Base-by-base conservation (phyloP, 1,140 invertebrate genomes). In the Linepithema humile region DNA sequence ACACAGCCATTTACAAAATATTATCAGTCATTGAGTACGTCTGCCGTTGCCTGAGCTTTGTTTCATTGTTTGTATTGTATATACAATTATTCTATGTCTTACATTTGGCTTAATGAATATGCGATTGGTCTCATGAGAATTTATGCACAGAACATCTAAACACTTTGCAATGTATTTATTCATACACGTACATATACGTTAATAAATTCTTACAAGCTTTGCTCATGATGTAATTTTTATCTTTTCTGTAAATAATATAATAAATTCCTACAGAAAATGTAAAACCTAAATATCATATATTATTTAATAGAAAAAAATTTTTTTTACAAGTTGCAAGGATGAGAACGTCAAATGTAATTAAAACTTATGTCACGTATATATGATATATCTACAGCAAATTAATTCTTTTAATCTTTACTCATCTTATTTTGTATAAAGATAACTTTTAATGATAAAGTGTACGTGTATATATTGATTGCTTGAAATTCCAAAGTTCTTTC, bases 361-460 rank as follows among this genome's bases (percentile, higher is more conserved):
- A 43, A 12, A 45, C 38, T 62, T 75, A 48, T 75, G 35, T 17
- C 20, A 55, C 35, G 3, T 73, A 12, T 48, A 5, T 26, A 3
- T 3, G 7, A 15, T 72, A 59, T 45, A 72, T 70, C 15, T 53
- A 60, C 6, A 32, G 17, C 1, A 72, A 75, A 75, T 62, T 45
- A 75, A 62, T 62, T 75, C n/a, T 9, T 17, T 35, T 64, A 2
- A 15, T 45, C 38, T 23, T n/a, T 43, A 20, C 15, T 4, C 4
- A 45, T 20, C 7, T 45, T 75, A n/a, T 75, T 62, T 75, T 75
- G 17, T 9, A 20, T 3, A 17, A 50, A 77, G 59, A 64, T 65
- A 77, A 15, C 9, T 38, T 45, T 77, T 23, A 9, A 48, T n/a
- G 9, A 64, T 12, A 77, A 77, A 5, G 59, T 17, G 38, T 35